Evolutionary conservation across 1,140 invertebrate genomes (phyloP), one percentile per base, ranked within the genome.

Genomic region (Heliconius melpomene): DNA sequence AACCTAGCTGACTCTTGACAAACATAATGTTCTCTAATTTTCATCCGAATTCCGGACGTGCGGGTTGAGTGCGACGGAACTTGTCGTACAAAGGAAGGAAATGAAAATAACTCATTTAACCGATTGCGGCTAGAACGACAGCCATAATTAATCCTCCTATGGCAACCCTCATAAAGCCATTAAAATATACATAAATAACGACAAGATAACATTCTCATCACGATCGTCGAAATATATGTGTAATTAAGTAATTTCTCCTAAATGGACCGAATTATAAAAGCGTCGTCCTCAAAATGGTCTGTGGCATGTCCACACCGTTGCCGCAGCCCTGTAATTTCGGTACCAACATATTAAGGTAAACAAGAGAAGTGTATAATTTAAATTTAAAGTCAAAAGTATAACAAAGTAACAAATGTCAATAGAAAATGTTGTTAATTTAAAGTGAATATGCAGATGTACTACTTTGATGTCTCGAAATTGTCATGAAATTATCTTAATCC

Each of bases 301-400:
- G 54, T 20, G 54, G 54, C n/a, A 60, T 60, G 57, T 60, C 23
- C 57, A 60, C 23, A 11, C 57, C 8, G 23, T 11, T 60, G 23
- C 23, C 60, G 13, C 60, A 66, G n/a, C 11, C 26, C 60, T 66
- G 60, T 66, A 66, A 66, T 66, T 66, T 66, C 8, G 23, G 60
- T 66, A 66, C 60, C 60, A 26, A 66, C 23, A 66, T 66, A 66
- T 66, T 16, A 66, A 66, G 26, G 23, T 66, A 66, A 66, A 66
- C 23, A 66, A 66, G 60, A 66, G 5, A 3, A 52, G 73, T 23
- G 3, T 74, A 23, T 74, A 26, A 50, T 74, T 74, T 52, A 50
- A 26, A 74, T 52, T 11, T 40, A 40, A 74, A 40, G 36, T 46
- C 72, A 36, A 23, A 74, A 20, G 26, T 46, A 52, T 23, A 74